Evolutionary conservation across 2,113 vertebrate genomes (phyloP).

Genomic region (Hucho hucho): DNA sequence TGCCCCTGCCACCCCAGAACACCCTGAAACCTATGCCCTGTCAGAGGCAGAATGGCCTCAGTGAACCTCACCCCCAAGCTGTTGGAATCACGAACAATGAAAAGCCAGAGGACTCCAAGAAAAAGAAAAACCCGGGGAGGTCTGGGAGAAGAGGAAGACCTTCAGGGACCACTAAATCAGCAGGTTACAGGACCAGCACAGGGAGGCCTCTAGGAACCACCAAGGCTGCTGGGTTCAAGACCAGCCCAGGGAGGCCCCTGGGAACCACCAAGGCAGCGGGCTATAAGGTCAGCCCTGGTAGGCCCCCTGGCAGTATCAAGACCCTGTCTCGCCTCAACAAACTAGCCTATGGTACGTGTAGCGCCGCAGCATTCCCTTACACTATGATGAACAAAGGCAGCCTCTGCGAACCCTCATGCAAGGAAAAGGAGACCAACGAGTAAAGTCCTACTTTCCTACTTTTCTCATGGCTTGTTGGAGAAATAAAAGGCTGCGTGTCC

Average conservation of each 20-base stretch:
- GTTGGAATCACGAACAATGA: conserved; percentile 78
- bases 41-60: conserved; percentile 84
- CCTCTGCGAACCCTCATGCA: conserved; percentile 82
- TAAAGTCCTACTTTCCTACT: conserved; percentile 52
- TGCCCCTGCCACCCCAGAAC: conserved; percentile 66
- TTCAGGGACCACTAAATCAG: conserved; percentile 93
- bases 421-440: conserved; percentile 84
- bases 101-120: conserved; percentile 87
- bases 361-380: conserved; percentile 88
- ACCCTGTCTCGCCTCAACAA: conserved; percentile 92
- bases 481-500: conserved; percentile 33
- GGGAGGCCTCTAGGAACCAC: conserved; percentile 95
- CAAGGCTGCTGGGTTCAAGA: conserved; percentile 97
- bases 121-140: conserved; percentile 90
- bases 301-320: conserved; percentile 98
- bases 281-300: conserved; percentile 97
- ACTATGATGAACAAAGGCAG: conserved; percentile 86
- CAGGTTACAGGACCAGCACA: conserved; percentile 97
- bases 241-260: conserved; percentile 94
- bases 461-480: conserved; percentile 7
- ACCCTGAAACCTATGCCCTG: conserved; percentile 87
- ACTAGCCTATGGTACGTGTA: conserved; percentile 88
- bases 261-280: conserved; percentile 96
- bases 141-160: conserved; percentile 91
- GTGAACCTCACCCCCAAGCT: conserved; percentile 76